Evolutionary conservation across 2,113 vertebrate genomes (phyloP).

Genomic region (Phylloscopus trochiloides): DNA sequence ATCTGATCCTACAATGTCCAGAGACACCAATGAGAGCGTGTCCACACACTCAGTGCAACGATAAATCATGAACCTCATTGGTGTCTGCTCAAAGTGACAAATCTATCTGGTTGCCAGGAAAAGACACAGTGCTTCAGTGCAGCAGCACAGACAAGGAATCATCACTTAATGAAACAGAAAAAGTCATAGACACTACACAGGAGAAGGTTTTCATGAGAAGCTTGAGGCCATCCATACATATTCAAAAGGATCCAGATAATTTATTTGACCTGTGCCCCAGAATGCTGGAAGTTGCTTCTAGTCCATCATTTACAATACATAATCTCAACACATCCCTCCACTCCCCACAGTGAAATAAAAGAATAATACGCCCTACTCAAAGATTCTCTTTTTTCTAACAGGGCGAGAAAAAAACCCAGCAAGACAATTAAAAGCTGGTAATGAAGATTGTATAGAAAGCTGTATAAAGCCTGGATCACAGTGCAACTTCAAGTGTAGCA

Average conservation of each 20-base stretch:
- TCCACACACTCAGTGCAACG: neutral
- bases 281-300: neutral
- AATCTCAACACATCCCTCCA: neutral
- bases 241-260: constrained; percentile 16
- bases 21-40: neutral
- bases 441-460: neutral
- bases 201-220: neutral
- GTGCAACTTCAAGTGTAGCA: neutral
- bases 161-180: constrained; percentile 17
- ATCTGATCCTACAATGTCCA: neutral
- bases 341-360: neutral
- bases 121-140: neutral
- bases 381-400: neutral
- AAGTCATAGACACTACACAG: neutral
- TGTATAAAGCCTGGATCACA: neutral
- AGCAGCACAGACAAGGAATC: neutral
- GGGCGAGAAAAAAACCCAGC: neutral
- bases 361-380: neutral
- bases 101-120: neutral
- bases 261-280: constrained; percentile 20
- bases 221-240: constrained; percentile 8
- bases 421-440: neutral
- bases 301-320: neutral
- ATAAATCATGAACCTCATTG: neutral
- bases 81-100: neutral